Evolutionary conservation across 2,797 vertebrate species (phyloP).

Genomic region (Antrozous pallidus): DNA sequence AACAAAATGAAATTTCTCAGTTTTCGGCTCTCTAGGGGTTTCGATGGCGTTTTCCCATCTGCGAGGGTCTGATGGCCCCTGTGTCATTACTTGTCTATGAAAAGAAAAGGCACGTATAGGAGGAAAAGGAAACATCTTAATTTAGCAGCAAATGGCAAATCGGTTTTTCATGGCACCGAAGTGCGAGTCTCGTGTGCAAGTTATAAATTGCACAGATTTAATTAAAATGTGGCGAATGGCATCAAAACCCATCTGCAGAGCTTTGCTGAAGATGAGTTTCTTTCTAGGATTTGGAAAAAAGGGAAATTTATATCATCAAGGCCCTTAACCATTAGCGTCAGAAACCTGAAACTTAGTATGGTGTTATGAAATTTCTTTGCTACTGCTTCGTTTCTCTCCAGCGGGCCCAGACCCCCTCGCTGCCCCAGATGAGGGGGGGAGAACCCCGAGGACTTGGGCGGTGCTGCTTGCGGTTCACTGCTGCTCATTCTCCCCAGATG

Average conservation of each 20-base stretch:
- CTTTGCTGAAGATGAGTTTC: neutral
- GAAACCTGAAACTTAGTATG: neutral
- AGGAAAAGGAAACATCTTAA: conserved; percentile 58
- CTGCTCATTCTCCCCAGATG: neutral
- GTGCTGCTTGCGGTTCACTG: too few relatives aligned
- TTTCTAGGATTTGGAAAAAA: conserved; percentile 40
- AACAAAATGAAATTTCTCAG: conserved; percentile 47
- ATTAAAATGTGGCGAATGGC: conserved; percentile 42
- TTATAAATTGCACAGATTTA: conserved; percentile 8
- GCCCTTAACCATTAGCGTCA: conserved; percentile 22
- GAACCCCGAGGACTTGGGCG: neutral
- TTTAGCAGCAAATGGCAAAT: conserved; percentile 60
- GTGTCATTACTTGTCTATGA: conserved; percentile 25
- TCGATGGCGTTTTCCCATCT: conserved; percentile 40
- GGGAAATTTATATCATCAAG: neutral
- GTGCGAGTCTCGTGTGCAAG: conserved; percentile 42
- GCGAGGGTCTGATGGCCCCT: neutral
- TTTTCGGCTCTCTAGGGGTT: conserved; percentile 17
- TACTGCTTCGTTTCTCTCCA: neutral
- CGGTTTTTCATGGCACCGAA: conserved; percentile 49
- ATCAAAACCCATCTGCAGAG: conserved; percentile 37
- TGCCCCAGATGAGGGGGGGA: neutral
- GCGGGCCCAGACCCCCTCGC: neutral
- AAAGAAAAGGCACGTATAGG: conserved; percentile 9
- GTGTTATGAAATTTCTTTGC: conserved; percentile 1